phyloP scores from a whole-genome alignment of 2,113 vertebrate genomes.

The Castor canadensis region DNA sequence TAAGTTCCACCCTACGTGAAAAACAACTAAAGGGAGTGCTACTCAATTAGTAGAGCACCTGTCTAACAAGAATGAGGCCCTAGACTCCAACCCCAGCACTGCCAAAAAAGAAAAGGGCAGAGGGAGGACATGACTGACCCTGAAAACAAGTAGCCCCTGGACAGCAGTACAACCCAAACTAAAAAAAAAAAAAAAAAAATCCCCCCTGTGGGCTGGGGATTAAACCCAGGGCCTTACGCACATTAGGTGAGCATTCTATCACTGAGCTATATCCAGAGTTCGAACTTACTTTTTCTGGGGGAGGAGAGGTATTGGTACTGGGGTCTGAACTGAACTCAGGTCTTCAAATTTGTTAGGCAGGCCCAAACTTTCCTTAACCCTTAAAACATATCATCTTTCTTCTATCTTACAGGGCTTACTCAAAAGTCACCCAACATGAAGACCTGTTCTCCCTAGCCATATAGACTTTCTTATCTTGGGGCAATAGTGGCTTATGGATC shows the following conservation, averaged over 20 bases:
- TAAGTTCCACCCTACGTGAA: too few species aligned
- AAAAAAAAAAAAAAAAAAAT: too few species aligned
- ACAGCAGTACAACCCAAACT: neutral
- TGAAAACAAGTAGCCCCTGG: neutral
- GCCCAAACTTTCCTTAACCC: neutral
- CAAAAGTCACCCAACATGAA: neutral
- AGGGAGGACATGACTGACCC: neutral
- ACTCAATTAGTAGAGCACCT: too few species aligned
- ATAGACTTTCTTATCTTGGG: neutral
- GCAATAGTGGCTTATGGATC: neutral
- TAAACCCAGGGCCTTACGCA: neutral
- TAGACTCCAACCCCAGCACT: too few species aligned
- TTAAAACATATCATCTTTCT: neutral
- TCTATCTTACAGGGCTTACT: neutral
- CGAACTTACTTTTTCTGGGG: too few species aligned
- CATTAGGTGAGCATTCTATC: neutral
- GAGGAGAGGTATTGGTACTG: too few species aligned
- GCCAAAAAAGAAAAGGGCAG: too few species aligned
- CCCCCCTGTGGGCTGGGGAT: neutral
- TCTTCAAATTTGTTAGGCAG: too few species aligned
- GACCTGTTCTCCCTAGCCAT: neutral
- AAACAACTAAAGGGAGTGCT: too few species aligned
- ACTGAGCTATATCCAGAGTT: neutral
- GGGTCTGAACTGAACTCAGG: too few species aligned
- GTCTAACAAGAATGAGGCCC: too few species aligned